Evolutionary conservation across 2,888 invertebrate species (phyloP).

Genomic region (Tolmerus cingulatus): DNA sequence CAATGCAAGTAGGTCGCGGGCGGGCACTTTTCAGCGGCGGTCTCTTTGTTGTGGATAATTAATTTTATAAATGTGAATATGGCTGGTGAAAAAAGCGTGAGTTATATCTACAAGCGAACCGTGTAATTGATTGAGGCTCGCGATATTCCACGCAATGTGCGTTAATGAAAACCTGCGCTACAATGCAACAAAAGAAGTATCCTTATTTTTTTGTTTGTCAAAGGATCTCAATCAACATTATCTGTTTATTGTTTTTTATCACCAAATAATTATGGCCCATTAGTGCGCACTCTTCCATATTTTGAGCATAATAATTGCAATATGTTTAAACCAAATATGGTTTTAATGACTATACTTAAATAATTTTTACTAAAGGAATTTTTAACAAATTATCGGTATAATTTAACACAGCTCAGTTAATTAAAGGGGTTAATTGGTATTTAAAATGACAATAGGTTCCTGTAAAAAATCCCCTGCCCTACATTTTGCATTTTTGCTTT

Average conservation of each 20-base stretch:
- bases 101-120: not conserved
- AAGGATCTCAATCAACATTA: not conserved
- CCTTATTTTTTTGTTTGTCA: not conserved
- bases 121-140: not conserved
- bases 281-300: not conserved
- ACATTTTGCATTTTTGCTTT: not conserved
- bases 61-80: constrained; percentile 23
- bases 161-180: not conserved
- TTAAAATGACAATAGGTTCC: not conserved
- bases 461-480: not conserved
- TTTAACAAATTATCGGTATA: not conserved
- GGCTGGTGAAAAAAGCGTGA: not conserved
- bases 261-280: not conserved
- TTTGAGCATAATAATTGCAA: not conserved
- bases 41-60: constrained; percentile 28
- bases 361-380: not conserved
- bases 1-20: constrained; percentile 27
- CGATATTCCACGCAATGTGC: not conserved
- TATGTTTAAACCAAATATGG: not conserved
- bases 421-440: not conserved
- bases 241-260: not conserved
- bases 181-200: not conserved
- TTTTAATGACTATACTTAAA: not conserved
- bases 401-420: not conserved
- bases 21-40: constrained; percentile 8